Percentiles rank a stretch among this genome's conserved stretches.
Conservation (phyloP, 2,797 vertebrate species). For the Dipus sagitta region DNA sequence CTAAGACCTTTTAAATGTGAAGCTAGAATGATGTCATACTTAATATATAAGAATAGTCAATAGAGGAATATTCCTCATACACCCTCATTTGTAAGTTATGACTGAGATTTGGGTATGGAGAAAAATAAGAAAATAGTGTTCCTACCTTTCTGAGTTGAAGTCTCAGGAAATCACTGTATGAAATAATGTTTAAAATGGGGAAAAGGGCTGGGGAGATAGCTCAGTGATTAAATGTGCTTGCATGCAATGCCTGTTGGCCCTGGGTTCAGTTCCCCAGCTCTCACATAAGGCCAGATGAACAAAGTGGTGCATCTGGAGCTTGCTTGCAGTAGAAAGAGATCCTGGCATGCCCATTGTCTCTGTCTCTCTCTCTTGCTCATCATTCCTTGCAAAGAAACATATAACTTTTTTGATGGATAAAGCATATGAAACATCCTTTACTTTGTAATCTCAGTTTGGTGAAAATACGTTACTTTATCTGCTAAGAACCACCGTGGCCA, state of each 20-base stretch:
- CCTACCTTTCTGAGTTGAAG: not conserved
- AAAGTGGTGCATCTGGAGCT: no score
- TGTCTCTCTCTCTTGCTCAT: not conserved
- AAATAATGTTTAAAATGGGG: not conserved
- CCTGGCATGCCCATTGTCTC: no score
- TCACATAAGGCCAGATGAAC: no score
- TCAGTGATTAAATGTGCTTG: no score
- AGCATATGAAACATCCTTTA: not conserved
- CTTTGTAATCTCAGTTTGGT: not conserved
- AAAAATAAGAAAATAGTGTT: not conserved
- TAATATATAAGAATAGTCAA: not conserved
- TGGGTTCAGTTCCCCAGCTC: no score
- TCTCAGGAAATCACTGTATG: not conserved
- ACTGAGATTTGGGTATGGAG: not conserved
- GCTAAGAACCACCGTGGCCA: not conserved
- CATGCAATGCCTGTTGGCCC: no score
- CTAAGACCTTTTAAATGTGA: constrained; percentile 4
- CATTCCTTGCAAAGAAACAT: not conserved
- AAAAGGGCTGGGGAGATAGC: no score
- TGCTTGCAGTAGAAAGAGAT: no score
- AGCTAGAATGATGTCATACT: not conserved
- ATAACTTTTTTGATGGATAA: not conserved
- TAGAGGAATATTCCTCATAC: not conserved
- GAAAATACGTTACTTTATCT: not conserved
- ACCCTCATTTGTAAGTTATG: not conserved